Conservation (phyloP, 2,113 vertebrate genomes). For the Nycticorax nycticorax region DNA sequence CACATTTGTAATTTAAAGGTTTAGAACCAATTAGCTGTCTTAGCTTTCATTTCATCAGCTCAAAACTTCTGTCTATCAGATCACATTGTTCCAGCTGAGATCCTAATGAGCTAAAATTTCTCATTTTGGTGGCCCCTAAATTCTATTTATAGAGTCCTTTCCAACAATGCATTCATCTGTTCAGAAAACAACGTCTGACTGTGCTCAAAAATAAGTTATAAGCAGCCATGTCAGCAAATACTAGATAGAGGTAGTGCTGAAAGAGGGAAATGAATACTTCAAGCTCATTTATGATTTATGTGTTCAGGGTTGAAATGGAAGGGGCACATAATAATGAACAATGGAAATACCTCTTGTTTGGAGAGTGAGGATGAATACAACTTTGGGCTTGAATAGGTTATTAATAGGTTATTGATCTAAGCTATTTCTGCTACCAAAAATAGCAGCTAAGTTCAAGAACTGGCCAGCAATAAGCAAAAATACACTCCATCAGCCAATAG, state of each 20-base stretch:
- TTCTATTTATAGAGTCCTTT: constrained; percentile 75
- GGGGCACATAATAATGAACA: neutral
- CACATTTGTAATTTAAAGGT: neutral
- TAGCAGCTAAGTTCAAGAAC: neutral
- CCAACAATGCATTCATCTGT: constrained; percentile 56
- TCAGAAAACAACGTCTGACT: constrained; percentile 47
- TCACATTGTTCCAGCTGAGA: neutral
- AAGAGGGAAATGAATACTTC: constrained; percentile 58
- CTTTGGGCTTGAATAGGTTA: neutral
- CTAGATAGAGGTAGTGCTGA: constrained; percentile 38
- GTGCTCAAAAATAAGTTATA: constrained; percentile 55
- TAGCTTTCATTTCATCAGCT: constrained; percentile 1
- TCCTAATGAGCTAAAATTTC: constrained; percentile 17
- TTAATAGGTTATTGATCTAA: constrained; percentile 45
- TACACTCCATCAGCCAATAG: neutral
- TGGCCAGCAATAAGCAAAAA: neutral
- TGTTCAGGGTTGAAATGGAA: constrained; percentile 42
- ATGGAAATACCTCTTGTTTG: constrained; percentile 37
- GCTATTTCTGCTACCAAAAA: neutral
- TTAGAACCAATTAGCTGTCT: constrained; percentile 2
- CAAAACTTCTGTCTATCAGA: neutral
- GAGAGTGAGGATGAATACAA: constrained; percentile 8
- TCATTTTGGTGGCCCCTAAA: constrained; percentile 53
- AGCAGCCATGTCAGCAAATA: constrained; percentile 48
- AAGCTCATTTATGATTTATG: constrained; percentile 69